A percentile compares a stretch with the other conserved stretches of the same genome.
Evolutionary conservation across 2,113 vertebrate species (phyloP).

Genomic region (Sterna hirundo): DNA sequence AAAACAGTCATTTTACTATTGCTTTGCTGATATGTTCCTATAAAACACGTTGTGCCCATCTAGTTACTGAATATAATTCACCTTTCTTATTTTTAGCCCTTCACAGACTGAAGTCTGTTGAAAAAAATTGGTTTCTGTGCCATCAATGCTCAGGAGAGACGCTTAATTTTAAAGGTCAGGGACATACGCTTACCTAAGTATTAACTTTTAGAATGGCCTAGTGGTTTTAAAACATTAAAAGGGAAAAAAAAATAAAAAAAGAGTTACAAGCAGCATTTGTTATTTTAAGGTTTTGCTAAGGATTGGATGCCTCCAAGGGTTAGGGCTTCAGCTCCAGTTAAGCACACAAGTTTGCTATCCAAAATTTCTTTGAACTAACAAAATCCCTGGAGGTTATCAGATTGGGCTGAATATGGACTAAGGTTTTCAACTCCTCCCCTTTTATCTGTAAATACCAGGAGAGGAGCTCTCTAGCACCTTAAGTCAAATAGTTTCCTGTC

Average conservation of each 20-base stretch:
- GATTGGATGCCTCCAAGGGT: slow-evolving; percentile 49
- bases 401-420: slow-evolving; percentile 40
- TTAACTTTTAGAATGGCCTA: not conserved
- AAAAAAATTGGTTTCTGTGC: not conserved
- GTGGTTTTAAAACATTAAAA: not conserved
- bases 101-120: not conserved
- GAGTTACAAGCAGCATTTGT: slow-evolving; percentile 1
- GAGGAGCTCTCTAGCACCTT: slow-evolving; percentile 35
- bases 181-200: not conserved
- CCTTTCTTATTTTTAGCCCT: not conserved
- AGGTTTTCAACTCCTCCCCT: slow-evolving; percentile 60
- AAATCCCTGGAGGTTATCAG: slow-evolving; percentile 62
- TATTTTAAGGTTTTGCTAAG: slow-evolving; percentile 43
- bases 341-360: slow-evolving; percentile 22
- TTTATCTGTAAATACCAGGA: slow-evolving; percentile 61
- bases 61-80: not conserved
- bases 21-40: not conserved
- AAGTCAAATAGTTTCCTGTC: slow-evolving; percentile 65
- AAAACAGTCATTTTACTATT: not conserved
- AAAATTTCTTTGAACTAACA: slow-evolving; percentile 54
- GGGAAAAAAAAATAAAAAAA: not conserved
- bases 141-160: not conserved
- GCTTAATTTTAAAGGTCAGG: not conserved
- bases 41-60: not conserved
- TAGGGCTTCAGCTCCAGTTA: slow-evolving; percentile 27